A percentile compares a stretch with the other conserved stretches of the same genome.
Conservation (phyloP, 2,888 invertebrate species). For the Rhagophthalmus giganteus region DNA sequence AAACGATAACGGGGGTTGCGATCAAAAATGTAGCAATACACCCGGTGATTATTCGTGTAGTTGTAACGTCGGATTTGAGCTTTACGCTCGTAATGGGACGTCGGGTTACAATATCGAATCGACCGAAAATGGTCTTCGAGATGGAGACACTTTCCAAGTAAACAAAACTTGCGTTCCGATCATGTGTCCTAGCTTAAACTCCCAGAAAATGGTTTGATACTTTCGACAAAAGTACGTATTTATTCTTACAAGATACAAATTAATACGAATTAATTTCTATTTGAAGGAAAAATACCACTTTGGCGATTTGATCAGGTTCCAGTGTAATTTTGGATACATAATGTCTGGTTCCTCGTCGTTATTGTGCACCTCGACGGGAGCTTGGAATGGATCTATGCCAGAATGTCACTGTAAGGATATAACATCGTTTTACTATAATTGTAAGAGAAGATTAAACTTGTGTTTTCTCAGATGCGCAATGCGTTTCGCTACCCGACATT, state of each 20-base stretch:
- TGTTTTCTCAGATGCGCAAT: conserved; percentile 81
- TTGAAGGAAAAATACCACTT: conserved; percentile 80
- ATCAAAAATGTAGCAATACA: conserved; percentile 89
- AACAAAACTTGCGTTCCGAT: conserved; percentile 95
- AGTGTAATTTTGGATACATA: conserved; percentile 92
- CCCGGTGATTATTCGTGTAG: conserved; percentile 87
- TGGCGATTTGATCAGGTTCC: conserved; percentile 86
- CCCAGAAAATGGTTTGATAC: conserved; percentile 85
- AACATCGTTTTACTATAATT: too few species aligned
- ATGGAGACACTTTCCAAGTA: conserved; percentile 85
- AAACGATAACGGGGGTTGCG: conserved; percentile 86
- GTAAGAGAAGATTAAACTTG: too few species aligned
- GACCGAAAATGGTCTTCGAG: conserved; percentile 83
- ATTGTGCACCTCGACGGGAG: conserved; percentile 85
- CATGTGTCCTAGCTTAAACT: conserved; percentile 77
- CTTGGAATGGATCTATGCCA: conserved; percentile 92
- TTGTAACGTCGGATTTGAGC: conserved; percentile 89
- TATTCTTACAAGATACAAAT: conserved; percentile 11
- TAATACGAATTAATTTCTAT: background rate
- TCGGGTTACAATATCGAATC: conserved; percentile 81
- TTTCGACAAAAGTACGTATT: conserved; percentile 69
- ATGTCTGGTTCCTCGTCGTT: conserved; percentile 86
- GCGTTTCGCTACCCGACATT: conserved; percentile 86
- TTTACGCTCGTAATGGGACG: conserved; percentile 86
- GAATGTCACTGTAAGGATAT: conserved; percentile 81